A percentile compares a stretch with the other conserved stretches of the same genome.
Conservation (phyloP, 2,113 vertebrate genomes). For the Carassius auratus region DNA sequence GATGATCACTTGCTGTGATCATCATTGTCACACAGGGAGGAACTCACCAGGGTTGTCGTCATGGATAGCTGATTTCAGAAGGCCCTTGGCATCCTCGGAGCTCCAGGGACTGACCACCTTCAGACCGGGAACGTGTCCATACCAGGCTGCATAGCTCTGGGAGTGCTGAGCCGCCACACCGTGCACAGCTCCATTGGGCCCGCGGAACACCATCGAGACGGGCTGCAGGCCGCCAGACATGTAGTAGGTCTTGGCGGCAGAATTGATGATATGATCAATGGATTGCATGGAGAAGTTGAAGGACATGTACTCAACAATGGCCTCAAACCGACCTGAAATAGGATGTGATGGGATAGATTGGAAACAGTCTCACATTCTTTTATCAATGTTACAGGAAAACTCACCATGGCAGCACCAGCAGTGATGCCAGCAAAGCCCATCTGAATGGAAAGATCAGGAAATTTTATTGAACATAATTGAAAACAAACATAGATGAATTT, state of each 20-base stretch:
- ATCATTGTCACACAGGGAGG: fast-evolving
- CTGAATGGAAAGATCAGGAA: conserved; percentile 68
- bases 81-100: no score
- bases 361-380: not conserved
- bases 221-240: no score
- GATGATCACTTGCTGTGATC: no score
- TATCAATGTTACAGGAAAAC: conserved; percentile 49
- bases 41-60: fast-evolving
- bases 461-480: not conserved
- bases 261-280: conserved; percentile 98
- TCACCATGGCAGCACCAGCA: conserved; percentile 94
- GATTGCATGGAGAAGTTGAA: conserved; percentile 99
- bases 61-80: conserved; percentile 78
- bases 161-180: no score
- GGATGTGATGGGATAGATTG: not conserved
- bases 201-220: no score
- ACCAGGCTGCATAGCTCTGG: no score
- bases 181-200: no score
- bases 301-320: conserved; percentile 99
- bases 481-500: not conserved
- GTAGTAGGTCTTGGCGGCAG: no score
- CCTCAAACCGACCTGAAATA: conserved; percentile 87
- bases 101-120: no score
- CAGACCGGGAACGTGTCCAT: no score
- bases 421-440: conserved; percentile 98